These are phyloP conservation scores for Lochmaea capreae DNA, from an alignment of 2,888 invertebrate species.

Conservation along the genomic window DNA sequence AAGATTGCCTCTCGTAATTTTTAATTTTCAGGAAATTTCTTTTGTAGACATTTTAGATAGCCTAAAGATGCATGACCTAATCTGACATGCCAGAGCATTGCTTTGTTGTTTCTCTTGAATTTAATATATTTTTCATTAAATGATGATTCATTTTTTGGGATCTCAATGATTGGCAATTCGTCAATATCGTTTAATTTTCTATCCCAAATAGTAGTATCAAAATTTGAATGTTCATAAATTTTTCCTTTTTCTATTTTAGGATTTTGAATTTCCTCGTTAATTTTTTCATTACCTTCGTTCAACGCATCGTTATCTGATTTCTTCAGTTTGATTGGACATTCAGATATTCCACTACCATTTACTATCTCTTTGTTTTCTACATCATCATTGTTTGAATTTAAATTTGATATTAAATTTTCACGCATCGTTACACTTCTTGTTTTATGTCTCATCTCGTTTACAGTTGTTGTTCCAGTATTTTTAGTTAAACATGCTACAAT, in stretches of 20 bases:
- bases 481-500: background rate
- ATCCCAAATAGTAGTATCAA: background rate
- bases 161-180: background rate
- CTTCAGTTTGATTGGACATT: background rate
- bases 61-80: background rate
- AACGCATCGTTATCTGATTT: background rate
- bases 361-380: background rate
- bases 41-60: background rate
- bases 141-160: background rate
- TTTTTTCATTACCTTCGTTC: background rate
- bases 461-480: background rate
- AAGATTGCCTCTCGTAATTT: background rate
- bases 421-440: background rate
- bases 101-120: background rate
- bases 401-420: background rate
- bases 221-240: background rate
- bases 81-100: background rate
- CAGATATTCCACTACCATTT: background rate
- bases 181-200: background rate
- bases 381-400: background rate
- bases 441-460: background rate
- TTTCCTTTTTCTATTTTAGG: background rate
- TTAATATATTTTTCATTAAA: background rate
- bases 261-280: background rate
- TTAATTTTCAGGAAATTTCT: background rate